phyloP scores from a whole-genome alignment of 2,113 vertebrate genomes.

The Oophaga pumilio region DNA sequence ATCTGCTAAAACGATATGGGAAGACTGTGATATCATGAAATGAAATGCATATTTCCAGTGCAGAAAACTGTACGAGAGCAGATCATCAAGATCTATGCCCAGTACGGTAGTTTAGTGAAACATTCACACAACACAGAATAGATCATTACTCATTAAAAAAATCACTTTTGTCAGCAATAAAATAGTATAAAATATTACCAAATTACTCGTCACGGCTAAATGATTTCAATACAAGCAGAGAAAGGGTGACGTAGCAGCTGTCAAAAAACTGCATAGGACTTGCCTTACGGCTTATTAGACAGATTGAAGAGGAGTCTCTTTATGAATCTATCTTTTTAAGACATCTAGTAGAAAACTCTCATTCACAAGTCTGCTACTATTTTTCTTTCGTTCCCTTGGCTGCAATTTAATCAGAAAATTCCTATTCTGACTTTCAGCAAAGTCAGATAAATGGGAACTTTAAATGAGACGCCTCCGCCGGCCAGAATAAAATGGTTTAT shows the following conservation, averaged over 20 bases:
- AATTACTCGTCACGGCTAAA: conserved; percentile 20
- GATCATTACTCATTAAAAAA: neutral
- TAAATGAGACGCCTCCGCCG: conserved; percentile 61
- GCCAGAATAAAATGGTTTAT: neutral
- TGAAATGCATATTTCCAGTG: neutral
- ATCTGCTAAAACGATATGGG: neutral
- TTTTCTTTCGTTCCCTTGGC: conserved; percentile 58
- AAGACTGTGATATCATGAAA: neutral
- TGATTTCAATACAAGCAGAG: neutral
- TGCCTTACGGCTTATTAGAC: conserved; percentile 37
- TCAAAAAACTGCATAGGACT: conserved; percentile 25
- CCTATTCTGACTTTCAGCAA: conserved; percentile 67
- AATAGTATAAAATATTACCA: conserved; percentile 17
- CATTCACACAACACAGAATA: neutral
- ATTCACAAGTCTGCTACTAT: conserved; percentile 48
- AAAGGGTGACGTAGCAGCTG: conserved; percentile 15
- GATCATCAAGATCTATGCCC: neutral
- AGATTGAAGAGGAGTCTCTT: conserved; percentile 40
- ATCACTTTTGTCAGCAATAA: conserved; percentile 26
- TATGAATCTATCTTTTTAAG: conserved; percentile 30
- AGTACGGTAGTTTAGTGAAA: neutral
- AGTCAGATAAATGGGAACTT: conserved; percentile 64
- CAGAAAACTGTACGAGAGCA: neutral
- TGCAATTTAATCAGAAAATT: conserved; percentile 65
- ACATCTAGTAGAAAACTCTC: conserved; percentile 16